phyloP scores from a whole-genome alignment of 2,113 vertebrate genomes.

The Macrotus californicus region DNA sequence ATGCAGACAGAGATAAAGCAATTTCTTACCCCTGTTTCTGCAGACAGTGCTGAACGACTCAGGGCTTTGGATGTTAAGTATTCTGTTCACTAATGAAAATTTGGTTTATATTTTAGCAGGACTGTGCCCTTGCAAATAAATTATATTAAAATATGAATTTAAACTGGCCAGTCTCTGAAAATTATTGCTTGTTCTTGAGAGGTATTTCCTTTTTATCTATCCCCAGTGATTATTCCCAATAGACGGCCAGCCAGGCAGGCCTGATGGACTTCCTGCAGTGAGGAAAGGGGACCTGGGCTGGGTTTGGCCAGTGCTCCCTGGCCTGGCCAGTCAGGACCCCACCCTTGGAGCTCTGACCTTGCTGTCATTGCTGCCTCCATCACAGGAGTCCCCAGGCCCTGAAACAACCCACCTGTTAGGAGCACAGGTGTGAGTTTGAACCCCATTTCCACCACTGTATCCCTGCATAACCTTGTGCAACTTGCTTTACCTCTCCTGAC shows the following conservation, averaged over 20 bases:
- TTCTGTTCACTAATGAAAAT: slow-evolving; percentile 46
- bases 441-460: neutral
- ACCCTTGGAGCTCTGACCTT: neutral
- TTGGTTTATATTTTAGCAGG: slow-evolving; percentile 32
- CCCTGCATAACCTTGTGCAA: neutral
- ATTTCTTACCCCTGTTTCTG: slow-evolving; percentile 8
- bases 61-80: neutral
- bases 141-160: slow-evolving; percentile 51
- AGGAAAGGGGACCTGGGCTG: neutral
- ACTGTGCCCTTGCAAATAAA: slow-evolving; percentile 18
- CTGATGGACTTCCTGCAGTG: neutral
- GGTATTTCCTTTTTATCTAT: neutral
- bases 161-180: slow-evolving; percentile 20
- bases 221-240: neutral
- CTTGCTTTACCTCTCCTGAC: neutral
- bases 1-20: slow-evolving; percentile 37
- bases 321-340: neutral
- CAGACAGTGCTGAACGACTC: neutral
- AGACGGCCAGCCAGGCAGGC: neutral
- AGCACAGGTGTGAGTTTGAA: neutral
- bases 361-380: neutral
- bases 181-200: slow-evolving; percentile 17
- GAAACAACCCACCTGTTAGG: neutral
- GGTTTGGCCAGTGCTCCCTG: neutral
- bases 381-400: neutral